Conservation (phyloP, 1,140 invertebrate species). For the Eufriesea mexicana region DNA sequence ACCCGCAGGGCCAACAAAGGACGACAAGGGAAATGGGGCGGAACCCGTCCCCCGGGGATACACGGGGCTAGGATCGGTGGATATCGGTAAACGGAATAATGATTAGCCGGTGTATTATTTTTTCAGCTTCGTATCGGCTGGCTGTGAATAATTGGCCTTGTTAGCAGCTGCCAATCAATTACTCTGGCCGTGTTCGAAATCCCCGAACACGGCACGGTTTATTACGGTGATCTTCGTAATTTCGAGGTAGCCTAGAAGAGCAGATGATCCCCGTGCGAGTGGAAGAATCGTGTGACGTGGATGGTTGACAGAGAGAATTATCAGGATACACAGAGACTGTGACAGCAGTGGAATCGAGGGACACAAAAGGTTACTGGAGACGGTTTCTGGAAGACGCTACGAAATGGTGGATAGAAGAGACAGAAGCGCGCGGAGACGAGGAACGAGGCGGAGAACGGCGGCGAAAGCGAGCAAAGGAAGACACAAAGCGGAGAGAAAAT, state of each 20-base stretch:
- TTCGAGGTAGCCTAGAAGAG: not conserved
- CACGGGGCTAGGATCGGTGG: not conserved
- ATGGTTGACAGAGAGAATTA: too few species aligned
- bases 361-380: not conserved
- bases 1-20: not conserved
- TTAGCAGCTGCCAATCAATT: conserved; percentile 52
- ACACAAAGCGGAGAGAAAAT: conserved; percentile 39
- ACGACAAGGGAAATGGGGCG: not conserved
- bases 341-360: too few species aligned
- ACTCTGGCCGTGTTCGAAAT: not conserved
- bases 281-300: not conserved
- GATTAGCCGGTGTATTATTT: conserved; percentile 2
- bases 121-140: conserved; percentile 6
- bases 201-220: conserved; percentile 35
- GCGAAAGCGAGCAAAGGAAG: conserved; percentile 35
- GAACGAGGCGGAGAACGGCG: conserved; percentile 10
- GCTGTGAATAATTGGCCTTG: conserved; percentile 46
- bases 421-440: conserved; percentile 11
- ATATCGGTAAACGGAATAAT: conserved; percentile 27
- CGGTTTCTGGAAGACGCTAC: not conserved
- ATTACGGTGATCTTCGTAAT: conserved; percentile 31
- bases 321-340: too few species aligned
- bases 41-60: not conserved
- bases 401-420: conserved; percentile 33
- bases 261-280: not conserved